Conservation (phyloP, 2,113 vertebrate genomes). For the Sprattus sprattus region DNA sequence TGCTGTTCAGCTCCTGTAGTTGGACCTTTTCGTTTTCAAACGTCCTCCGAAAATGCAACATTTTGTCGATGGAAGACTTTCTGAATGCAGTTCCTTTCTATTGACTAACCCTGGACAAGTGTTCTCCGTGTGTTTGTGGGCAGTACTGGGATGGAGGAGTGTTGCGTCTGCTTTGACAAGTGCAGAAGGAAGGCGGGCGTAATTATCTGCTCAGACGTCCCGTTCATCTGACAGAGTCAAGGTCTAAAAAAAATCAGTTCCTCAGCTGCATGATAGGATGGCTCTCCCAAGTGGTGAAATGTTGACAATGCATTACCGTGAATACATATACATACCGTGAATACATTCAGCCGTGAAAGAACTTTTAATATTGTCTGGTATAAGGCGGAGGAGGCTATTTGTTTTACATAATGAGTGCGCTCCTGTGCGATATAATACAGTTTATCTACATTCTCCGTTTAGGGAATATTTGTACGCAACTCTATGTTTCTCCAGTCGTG, state of each 20-base stretch:
- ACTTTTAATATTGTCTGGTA: background rate
- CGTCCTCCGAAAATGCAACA: conserved; percentile 75
- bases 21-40: conserved; percentile 79
- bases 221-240: conserved; percentile 37
- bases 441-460: background rate
- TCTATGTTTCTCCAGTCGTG: background rate
- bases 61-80: conserved; percentile 45
- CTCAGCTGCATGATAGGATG: conserved; percentile 29
- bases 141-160: conserved; percentile 37
- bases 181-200: conserved; percentile 63
- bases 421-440: no score
- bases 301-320: background rate
- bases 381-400: no score
- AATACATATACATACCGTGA: no score
- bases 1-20: conserved; percentile 81
- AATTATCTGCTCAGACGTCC: conserved; percentile 45
- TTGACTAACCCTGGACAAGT: background rate
- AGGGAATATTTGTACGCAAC: background rate
- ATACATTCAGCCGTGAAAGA: background rate
- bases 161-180: conserved; percentile 58
- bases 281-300: conserved; percentile 54
- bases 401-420: no score
- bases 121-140: background rate
- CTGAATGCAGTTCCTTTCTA: background rate
- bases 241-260: conserved; percentile 41